Base-by-base conservation (phyloP, 2,888 invertebrate species). In the Metalampra italica region DNA sequence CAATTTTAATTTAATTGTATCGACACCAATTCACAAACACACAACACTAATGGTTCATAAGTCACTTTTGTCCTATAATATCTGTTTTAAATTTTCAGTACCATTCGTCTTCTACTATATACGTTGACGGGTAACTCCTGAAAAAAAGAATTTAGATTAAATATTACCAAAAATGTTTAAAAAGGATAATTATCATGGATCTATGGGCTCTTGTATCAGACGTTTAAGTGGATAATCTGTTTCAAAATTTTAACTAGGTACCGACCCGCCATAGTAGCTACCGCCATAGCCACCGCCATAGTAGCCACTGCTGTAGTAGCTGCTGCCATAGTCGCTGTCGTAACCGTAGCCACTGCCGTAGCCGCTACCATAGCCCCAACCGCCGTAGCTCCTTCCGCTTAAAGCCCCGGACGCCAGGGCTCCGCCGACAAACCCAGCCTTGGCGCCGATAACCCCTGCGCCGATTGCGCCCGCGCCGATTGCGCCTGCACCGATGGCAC, bases 361-460 rank as follows among this genome's bases (percentile, higher is more conserved):
- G 30, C 57, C 54, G 13, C 52, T 54, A 13, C 59, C 53, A 43
- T 50, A 51, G 32, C 57, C 54, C 14, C 50, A 43, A 14, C 54
- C 50, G 30, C 67, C 69, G 44, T 62, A 69, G 58, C 68, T 70
- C 55, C 78, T 64, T 43, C 71, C 62, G 49, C 71, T 67, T 34
- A 77, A 54, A 1, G 74, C 73, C 4, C 63, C 48, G n/a, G 78
- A 67, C 1, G 75, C 83, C 7, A 86, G 32, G 1, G 80, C 84
- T 0, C 87, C 87, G 0, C 87, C 87, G 12, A 88, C 43, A 12
- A 85, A 60, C 3, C 87, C 87, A 30, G 78, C 78, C 49, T 77
- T 78, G 54, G 75, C 80, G 1, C 82, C 82, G 9, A 83, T 42
- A 5, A 22, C 22, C 22, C 22, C 22, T 5, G 22, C 22, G 22